A percentile compares a stretch with the other conserved stretches of the same genome.
Evolutionary conservation across 2,113 vertebrate species (phyloP).

Genomic region (Eulacestoma nigropectus): DNA sequence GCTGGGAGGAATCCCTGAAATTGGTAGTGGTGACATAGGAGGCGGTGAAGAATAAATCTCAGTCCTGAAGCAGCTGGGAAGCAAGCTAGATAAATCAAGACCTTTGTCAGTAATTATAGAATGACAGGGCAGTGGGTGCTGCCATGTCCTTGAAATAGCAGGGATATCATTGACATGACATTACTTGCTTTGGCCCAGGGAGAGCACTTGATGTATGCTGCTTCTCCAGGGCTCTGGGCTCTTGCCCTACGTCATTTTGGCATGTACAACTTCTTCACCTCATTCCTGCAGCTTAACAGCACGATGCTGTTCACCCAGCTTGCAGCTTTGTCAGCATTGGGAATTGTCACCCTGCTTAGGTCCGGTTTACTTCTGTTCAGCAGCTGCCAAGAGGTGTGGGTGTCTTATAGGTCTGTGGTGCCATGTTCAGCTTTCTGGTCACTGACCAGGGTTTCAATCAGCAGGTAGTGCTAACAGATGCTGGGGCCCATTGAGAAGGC

Average conservation of each 20-base stretch:
- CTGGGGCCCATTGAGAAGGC: not conserved
- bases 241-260: not conserved
- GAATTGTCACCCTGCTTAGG: not conserved
- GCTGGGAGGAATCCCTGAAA: not conserved
- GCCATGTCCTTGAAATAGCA: not conserved
- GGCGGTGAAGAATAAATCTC: not conserved
- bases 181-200: not conserved
- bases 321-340: rapidly evolving
- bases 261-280: not conserved
- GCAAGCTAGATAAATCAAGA: not conserved
- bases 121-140: not conserved
- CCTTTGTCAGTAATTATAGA: conserved; percentile 1
- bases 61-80: not conserved
- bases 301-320: rapidly evolving
- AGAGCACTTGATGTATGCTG: not conserved
- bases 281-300: not conserved
- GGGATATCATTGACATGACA: not conserved
- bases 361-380: not conserved
- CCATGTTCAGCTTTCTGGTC: not conserved
- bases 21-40: rapidly evolving
- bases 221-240: not conserved
- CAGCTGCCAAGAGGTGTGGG: rapidly evolving
- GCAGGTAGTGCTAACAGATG: rapidly evolving
- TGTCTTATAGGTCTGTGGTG: not conserved
- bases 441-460: not conserved